These are phyloP conservation scores for Callionymus lyra DNA, from an alignment of 2,113 vertebrate genomes.

Conservation along the genomic window DNA sequence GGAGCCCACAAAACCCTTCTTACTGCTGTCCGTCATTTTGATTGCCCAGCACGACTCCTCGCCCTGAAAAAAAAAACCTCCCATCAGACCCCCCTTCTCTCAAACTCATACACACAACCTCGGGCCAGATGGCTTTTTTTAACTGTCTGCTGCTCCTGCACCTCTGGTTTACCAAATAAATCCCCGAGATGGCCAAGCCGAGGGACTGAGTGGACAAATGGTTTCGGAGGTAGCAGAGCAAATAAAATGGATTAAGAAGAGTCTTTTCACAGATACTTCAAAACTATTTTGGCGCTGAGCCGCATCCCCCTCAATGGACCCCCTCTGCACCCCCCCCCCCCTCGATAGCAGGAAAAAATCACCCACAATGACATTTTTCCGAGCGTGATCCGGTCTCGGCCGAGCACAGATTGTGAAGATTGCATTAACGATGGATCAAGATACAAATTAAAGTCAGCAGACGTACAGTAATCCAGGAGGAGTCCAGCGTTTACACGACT, in stretches of 20 bases:
- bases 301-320: conserved; percentile 9
- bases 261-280: conserved; percentile 70
- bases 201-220: conserved; percentile 85
- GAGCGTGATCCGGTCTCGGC: conserved; percentile 22
- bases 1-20: conserved; percentile 95
- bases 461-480: not conserved
- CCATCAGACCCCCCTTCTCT: conserved; percentile 7
- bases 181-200: conserved; percentile 61
- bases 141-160: conserved; percentile 93
- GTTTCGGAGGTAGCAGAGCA: conserved; percentile 75
- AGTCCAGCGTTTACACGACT: conserved; percentile 1
- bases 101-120: conserved; percentile 16
- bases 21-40: conserved; percentile 91
- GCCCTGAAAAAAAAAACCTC: conserved; percentile 39
- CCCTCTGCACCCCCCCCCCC: conserved; percentile 1
- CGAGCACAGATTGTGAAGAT: conserved; percentile 2
- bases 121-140: conserved; percentile 89
- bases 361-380: conserved; percentile 37
- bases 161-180: conserved; percentile 86
- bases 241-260: conserved; percentile 71
- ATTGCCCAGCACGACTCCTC: conserved; percentile 86
- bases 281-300: conserved; percentile 63
- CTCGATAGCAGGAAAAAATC: conserved; percentile 27
- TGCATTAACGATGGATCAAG: conserved; percentile 6
- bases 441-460: not conserved